Base-by-base conservation (phyloP, 2,113 vertebrate genomes). In the Arothron firmamentum region DNA sequence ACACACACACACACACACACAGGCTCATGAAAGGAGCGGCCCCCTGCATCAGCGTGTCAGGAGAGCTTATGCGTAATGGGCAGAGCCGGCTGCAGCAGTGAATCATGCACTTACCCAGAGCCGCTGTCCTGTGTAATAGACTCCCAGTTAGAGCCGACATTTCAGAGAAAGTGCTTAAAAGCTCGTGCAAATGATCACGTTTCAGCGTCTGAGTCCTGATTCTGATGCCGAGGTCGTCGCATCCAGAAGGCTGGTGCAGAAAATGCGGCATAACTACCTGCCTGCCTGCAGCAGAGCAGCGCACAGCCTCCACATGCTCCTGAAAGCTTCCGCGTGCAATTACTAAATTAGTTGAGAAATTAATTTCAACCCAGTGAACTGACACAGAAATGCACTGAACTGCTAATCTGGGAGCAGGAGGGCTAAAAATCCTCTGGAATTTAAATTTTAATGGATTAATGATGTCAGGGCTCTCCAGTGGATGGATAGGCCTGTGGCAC, bases 361-460 rank as follows among this genome's bases (percentile, higher is more conserved):
- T 84, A 78, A 83, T 87, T 87, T 86, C 87, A 84, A 84, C 74
- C 60, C 84, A 87, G 79, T 83, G 82, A 86, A 85, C 82, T 86
- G 84, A 88, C 87, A 87, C 81, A 80, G 81, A 88, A 87, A 86
- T 11, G 75, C 85, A 86, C 65, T 86, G 84, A 85, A 84, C 67
- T 77, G 84, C 85, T 87, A 85, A 87, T 86, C 82, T 82, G 75
- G 72, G 81, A 85, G 79, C 67, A 79, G 77, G 68, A 80, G 68
- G 74, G 76, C 67, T 75, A 70, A 66, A 81, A 52, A 78, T 85
- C 76, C 72, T 60, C 59, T 72, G 83, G 79, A 88, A 87, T 84
- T 85, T 82, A 82, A 86, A 86, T 72, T 87, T 81, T 80, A 89
- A 87, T 84, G 87, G 84, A 85, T 87, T 87, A 87, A 87, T 84